A percentile compares a stretch with the other conserved stretches of the same genome.
These are phyloP conservation scores for Catostomus latipinnis DNA, from an alignment of 2,797 vertebrate genomes.

Conservation along the genomic window DNA sequence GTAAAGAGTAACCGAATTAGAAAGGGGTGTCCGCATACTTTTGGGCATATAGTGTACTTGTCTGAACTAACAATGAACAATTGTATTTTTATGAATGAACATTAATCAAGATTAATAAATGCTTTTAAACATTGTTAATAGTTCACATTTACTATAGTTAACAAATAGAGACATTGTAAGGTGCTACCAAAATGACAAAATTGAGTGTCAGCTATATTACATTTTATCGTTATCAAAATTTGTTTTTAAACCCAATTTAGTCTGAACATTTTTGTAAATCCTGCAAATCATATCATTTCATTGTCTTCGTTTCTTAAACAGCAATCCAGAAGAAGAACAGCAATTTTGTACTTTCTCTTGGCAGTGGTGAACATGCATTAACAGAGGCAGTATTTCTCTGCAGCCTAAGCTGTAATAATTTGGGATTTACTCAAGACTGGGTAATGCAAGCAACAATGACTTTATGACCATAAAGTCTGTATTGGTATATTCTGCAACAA, in stretches of 20 bases:
- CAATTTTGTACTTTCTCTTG: slow-evolving; percentile 7
- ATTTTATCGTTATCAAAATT: too few species aligned
- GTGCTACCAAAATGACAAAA: not conserved
- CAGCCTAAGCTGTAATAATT: slow-evolving; percentile 14
- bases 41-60: too few species aligned
- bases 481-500: slow-evolving; percentile 5
- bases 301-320: slow-evolving; percentile 49
- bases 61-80: too few species aligned
- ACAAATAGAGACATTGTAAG: not conserved
- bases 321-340: slow-evolving; percentile 41
- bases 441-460: slow-evolving; percentile 6
- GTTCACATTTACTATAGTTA: too few species aligned
- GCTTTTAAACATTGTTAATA: too few species aligned
- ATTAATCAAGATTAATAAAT: too few species aligned
- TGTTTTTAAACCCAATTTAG: not conserved
- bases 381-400: slow-evolving; percentile 17
- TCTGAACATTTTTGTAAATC: not conserved
- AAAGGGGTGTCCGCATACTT: too few species aligned
- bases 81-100: too few species aligned
- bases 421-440: slow-evolving; percentile 14
- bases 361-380: slow-evolving; percentile 27
- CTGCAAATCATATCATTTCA: slow-evolving; percentile 24
- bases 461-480: not conserved
- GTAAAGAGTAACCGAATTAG: too few species aligned
- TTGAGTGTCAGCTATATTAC: not conserved